A percentile compares a stretch with the other conserved stretches of the same genome.
Conservation (phyloP, 1,140 invertebrate species). For the Tigriopus japonicus region DNA sequence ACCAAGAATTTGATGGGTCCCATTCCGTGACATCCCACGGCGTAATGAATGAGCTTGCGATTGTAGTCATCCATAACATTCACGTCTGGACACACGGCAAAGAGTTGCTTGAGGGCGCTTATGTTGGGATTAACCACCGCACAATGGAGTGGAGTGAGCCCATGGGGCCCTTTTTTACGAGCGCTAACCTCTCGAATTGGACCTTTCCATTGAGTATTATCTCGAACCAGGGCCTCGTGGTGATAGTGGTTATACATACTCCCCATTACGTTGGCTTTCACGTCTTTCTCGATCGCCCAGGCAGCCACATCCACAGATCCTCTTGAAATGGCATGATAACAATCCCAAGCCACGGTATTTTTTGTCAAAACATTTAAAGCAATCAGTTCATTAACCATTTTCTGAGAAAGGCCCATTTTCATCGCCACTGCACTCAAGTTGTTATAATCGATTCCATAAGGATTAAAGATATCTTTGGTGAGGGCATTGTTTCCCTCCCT, state of each 20-base stretch:
- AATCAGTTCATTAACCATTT: too few species aligned
- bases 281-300: constrained; percentile 17
- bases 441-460: too few species aligned
- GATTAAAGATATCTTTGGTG: constrained; percentile 21
- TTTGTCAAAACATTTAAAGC: too few species aligned
- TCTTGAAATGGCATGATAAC: not conserved
- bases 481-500: constrained; percentile 32
- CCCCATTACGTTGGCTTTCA: not conserved
- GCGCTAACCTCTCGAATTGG: constrained; percentile 19
- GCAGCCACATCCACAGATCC: constrained; percentile 14
- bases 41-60: constrained; percentile 32
- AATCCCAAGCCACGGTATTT: too few species aligned
- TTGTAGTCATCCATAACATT: constrained; percentile 27
- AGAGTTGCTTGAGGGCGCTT: constrained; percentile 26
- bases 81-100: constrained; percentile 27
- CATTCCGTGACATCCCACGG: constrained; percentile 26
- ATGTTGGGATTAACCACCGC: constrained; percentile 35
- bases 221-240: too few species aligned
- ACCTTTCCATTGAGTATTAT: too few species aligned
- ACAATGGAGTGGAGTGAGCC: constrained; percentile 34
- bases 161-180: constrained; percentile 4
- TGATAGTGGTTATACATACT: too few species aligned
- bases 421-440: too few species aligned
- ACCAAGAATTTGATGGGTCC: constrained; percentile 22
- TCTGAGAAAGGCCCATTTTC: too few species aligned